These are phyloP conservation scores for Clusia tigrina DNA, from an alignment of 2,888 invertebrate genomes.

Conservation along the genomic window DNA sequence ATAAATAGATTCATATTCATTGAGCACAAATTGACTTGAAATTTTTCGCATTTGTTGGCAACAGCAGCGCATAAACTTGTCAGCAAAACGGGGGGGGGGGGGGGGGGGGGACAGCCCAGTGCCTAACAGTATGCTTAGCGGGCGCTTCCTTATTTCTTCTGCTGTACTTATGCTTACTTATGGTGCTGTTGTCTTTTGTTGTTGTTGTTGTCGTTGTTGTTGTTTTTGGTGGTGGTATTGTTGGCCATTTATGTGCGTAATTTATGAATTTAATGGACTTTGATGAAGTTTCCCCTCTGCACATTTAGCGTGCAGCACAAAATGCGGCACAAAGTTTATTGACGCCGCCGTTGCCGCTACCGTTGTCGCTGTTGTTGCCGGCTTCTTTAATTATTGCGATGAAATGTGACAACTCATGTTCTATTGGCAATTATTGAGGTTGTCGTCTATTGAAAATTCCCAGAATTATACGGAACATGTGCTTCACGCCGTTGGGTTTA, in stretches of 20 bases:
- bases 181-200: neutral
- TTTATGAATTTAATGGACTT: constrained; percentile 62
- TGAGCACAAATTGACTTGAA: constrained; percentile 9
- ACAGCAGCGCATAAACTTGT: constrained; percentile 1
- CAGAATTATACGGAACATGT: constrained; percentile 3
- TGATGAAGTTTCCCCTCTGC: constrained; percentile 48
- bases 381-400: neutral
- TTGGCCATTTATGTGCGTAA: constrained; percentile 47
- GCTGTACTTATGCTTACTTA: neutral
- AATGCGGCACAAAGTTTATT: neutral
- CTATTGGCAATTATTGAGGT: constrained; percentile 9
- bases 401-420: constrained; percentile 6
- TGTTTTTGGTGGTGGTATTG: no score
- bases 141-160: neutral
- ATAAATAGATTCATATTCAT: constrained; percentile 8
- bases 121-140: constrained; percentile 6
- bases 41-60: neutral
- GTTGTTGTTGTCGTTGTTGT: no score
- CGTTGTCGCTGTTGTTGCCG: neutral
- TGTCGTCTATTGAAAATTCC: constrained; percentile 1
- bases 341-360: neutral
- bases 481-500: neutral
- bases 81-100: neutral
- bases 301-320: neutral
- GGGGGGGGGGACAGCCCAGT: neutral